Evolutionary conservation across 2,113 vertebrate genomes (phyloP), one percentile per base, ranked within the genome.

Genomic region (Etheostoma spectabile): DNA sequence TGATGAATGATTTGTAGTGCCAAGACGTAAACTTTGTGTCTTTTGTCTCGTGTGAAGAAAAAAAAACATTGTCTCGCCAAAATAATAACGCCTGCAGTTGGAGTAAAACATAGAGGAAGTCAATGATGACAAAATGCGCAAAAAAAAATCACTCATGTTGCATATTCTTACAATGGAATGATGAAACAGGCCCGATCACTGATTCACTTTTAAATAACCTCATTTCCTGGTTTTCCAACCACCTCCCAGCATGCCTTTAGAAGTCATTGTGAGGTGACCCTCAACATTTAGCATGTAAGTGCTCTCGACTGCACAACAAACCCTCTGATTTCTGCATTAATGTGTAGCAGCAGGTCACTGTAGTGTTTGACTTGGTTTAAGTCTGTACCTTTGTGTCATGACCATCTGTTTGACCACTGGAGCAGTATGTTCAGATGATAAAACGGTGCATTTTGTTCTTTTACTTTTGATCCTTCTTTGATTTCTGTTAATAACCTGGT

Each of bases 1-100:
- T 86, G 91, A 93, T 92, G 80, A 93, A 93, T 93, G 87, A 94
- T 91, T 93, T 94, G 88, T 94, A 78, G 92, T 95, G 94, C 93
- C 93, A 94, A 93, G 93, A 90, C 70, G 90, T 91, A 74, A 90
- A 90, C 45, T 82, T 85, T 90, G 83, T 93, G 89, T 94, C 53
- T 78, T 94, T 84, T 90, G 94, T 95, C 91, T 91, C 72, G 87
- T 93, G 93, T 92, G 86, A 93, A 92, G 86, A 91, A 88, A 92
- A n/a, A 87, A 91, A 88, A 85, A 91, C 70, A 81, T 94, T 85
- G 83, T 93, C 85, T 90, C 90, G 87, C 91, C 90, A 93, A 93
- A 93, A 92, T 83, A 92, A 90, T 83, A 92, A 90, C 82, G 90
- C 86, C 86, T 93, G 90, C 85, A 75, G 73, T 71, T 74, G 62